Evolutionary conservation across 2,797 vertebrate genomes (phyloP), one percentile per base, ranked within the genome.

Genomic region (Cuculus canorus): DNA sequence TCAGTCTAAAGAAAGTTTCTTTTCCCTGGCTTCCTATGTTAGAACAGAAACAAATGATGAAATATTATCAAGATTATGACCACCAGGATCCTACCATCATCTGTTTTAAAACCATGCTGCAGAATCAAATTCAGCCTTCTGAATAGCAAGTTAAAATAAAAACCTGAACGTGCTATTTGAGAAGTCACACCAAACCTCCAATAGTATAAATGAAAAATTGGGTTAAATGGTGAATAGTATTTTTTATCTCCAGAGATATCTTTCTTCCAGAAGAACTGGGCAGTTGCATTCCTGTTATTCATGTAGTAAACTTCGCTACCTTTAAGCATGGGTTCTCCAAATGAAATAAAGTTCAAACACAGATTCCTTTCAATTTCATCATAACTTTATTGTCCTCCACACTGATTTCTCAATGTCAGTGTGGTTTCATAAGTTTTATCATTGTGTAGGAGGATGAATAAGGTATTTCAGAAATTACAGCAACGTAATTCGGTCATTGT

Each of bases 81-180:
- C 17, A 39, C 32, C 2, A 11, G 3, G 6, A 33, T 82, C 8
- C 6, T 63, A 52, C 12, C 7, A 14, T 27, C 5, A 33, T 5
- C 8, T 80, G 5, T 39, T 78, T n/a, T 39, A n/a, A 28, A 81
- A 63, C 27, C n/a, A 10, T 25, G 90, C 12, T 30, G 17, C 32
- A 52, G 45, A 75, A 83, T 3, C n/a, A 81, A 84, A 76, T 23
- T 59, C 28, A 71, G 8, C 7, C 24, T 30, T 70, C 60, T 77
- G 35, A 86, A 63, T 5, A 33, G 7, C 17, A 81, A 60, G 8
- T 70, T 65, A 35, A 71, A 70, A n/a, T n/a, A n/a, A 64, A 57
- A 14, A 0, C 1, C 6, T 3, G 45, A 18, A 32, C 2, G 2
- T 32, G 24, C 8, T 28, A 11, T 27, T 75, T 59, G 9, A 52